phyloP scores from a whole-genome alignment of 2,888 invertebrate genomes.

The Dolichomitus sp. region DNA sequence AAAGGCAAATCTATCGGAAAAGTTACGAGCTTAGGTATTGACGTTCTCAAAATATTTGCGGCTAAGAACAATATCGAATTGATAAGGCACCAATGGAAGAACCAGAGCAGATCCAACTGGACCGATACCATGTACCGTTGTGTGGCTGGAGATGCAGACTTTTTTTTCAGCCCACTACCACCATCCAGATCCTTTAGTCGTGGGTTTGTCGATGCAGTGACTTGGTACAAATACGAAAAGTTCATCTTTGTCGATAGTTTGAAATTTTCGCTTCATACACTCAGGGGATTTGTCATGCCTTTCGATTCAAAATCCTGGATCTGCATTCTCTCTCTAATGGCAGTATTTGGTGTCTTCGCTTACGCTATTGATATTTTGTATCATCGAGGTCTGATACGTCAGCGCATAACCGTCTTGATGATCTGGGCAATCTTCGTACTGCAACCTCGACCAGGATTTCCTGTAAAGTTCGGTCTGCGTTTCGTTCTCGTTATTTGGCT shows the following conservation, averaged over 20 bases:
- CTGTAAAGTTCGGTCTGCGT: slow-evolving; percentile 56
- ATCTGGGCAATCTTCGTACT: slow-evolving; percentile 54
- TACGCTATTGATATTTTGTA: slow-evolving; percentile 30
- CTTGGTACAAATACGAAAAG: slow-evolving; percentile 27
- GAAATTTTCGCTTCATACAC: background rate
- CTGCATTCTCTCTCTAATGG: slow-evolving; percentile 18
- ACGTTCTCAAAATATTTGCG: slow-evolving; percentile 1
- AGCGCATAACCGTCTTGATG: slow-evolving; percentile 57
- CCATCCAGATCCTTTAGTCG: background rate
- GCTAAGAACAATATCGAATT: background rate
- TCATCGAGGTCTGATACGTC: slow-evolving; percentile 52
- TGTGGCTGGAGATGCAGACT: slow-evolving; percentile 2
- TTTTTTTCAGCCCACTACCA: slow-evolving; percentile 12
- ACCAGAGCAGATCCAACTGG: background rate
- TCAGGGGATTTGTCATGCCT: slow-evolving; percentile 47
- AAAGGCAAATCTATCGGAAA: background rate
- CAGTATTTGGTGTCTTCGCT: slow-evolving; percentile 29
- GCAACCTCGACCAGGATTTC: slow-evolving; percentile 47
- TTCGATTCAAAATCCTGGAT: slow-evolving; percentile 60
- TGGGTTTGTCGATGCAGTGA: background rate
- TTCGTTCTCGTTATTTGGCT: slow-evolving; percentile 66
- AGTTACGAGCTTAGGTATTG: background rate
- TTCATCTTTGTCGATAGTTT: background rate
- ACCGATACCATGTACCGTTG: background rate
- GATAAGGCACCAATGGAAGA: background rate